Evolutionary conservation across 2,888 invertebrate species (phyloP), one percentile per base, ranked within the genome.

Genomic region (Pachliopta kotzebuea): DNA sequence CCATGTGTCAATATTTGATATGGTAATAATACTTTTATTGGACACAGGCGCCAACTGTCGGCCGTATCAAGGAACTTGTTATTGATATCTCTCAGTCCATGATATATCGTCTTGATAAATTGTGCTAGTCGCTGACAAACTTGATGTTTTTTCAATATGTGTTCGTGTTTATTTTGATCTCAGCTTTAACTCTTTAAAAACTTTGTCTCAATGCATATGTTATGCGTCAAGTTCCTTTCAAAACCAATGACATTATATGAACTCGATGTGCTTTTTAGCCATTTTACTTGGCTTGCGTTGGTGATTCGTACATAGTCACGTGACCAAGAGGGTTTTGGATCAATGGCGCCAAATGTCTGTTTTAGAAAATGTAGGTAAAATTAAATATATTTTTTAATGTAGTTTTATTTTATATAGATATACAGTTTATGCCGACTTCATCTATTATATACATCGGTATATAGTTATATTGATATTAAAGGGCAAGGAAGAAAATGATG

Each of bases 281-380:
- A 91, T 90, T 90, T 91, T 90, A 89, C 85, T 89, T 90, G 89
- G 91, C 90, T 91, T 89, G 90, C 89, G 88, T 90, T 90, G 88
- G 90, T 90, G 90, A 90, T 88, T 90, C 89, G 89, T 89, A 90
- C 81, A 78, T 91, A 90, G 91, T 92, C 92, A 92, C 92, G 92
- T 92, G 92, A 92, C 85, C 89, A 75, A 86, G 86, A 85, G 86
- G 79, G 83, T 88, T 87, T 88, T 83, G 86, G 89, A 92, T 90
- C 92, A 91, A 92, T 92, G 92, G 92, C 92, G 92, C 92, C 92
- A 92, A 92, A 92, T 86, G 85, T 83, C 82, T 90, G 76, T 85
- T 83, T 82, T 76, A 86, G 88, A 90, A 90, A 89, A 90, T 90
- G 90, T 90, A 91, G 78, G 90, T 90, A 80, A 83, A 77, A 70